phyloP scores from a whole-genome alignment of 2,113 vertebrate genomes.

The Chionodraco myersi region DNA sequence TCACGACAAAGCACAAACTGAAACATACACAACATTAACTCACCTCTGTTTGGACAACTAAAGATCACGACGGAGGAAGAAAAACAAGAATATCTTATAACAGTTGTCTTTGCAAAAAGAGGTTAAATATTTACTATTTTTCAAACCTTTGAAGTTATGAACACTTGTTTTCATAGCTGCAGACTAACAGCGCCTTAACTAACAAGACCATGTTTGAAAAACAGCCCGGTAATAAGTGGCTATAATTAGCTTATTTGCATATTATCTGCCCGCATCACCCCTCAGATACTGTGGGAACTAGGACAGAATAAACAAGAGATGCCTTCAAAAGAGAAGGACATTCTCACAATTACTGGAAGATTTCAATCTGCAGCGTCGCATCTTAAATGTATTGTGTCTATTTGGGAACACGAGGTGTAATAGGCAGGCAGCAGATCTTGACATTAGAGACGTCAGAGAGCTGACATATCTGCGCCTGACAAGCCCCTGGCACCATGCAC shows the following conservation, averaged over 20 bases:
- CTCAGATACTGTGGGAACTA: slow-evolving; percentile 38
- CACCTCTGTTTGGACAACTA: too few species aligned
- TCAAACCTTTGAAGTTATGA: slow-evolving; percentile 34
- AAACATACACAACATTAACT: too few species aligned
- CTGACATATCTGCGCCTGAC: slow-evolving; percentile 36
- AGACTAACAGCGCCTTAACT: slow-evolving; percentile 48
- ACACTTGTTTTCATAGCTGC: slow-evolving; percentile 37
- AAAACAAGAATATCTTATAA: background rate
- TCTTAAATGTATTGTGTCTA: background rate
- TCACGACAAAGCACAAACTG: background rate
- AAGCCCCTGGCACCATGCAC: slow-evolving; percentile 53
- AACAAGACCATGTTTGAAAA: slow-evolving; percentile 37
- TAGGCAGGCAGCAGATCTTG: slow-evolving; percentile 19
- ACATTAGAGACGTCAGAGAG: slow-evolving; percentile 38
- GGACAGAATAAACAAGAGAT: slow-evolving; percentile 49
- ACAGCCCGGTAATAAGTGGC: slow-evolving; percentile 37
- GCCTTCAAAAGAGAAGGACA: slow-evolving; percentile 1
- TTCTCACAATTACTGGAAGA: too few species aligned
- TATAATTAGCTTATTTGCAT: slow-evolving; percentile 67
- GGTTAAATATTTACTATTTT: slow-evolving; percentile 44
- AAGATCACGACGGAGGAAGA: too few species aligned
- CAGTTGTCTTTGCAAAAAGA: slow-evolving; percentile 5
- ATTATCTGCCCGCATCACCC: slow-evolving; percentile 53
- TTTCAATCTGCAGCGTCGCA: background rate
- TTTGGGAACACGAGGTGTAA: slow-evolving; percentile 10